A percentile compares a stretch with the other conserved stretches of the same genome.
Evolutionary conservation across 2,797 vertebrate species (phyloP).

Genomic region (Apogon hyalosoma): DNA sequence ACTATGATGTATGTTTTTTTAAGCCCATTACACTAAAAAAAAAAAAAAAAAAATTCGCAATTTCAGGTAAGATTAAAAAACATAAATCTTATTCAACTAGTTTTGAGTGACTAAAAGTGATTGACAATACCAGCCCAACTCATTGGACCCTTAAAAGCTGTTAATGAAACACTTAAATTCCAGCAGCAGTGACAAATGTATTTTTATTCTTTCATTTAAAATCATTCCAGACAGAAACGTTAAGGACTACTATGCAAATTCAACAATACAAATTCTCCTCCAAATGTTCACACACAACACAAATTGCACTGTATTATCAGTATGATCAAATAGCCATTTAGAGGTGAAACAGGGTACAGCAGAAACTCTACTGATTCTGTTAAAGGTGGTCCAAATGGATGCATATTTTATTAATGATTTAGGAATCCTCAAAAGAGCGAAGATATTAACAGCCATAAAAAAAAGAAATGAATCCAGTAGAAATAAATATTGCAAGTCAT

Average conservation of each 20-base stretch:
- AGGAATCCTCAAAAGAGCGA: slow-evolving; percentile 58
- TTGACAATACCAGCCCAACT: no score
- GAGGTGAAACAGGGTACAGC: slow-evolving; percentile 36
- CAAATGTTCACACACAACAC: slow-evolving; percentile 48
- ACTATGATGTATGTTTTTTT: no score
- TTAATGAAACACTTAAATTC: slow-evolving; percentile 21
- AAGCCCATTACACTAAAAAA: no score
- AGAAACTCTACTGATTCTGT: slow-evolving; percentile 43
- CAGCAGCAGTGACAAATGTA: slow-evolving; percentile 65
- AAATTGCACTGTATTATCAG: slow-evolving; percentile 75
- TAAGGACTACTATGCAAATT: slow-evolving; percentile 52
- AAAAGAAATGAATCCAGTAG: slow-evolving; percentile 75
- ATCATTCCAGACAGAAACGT: slow-evolving; percentile 71
- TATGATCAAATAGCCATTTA: slow-evolving; percentile 58
- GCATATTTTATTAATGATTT: slow-evolving; percentile 66
- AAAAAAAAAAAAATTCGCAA: no score
- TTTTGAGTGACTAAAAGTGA: no score
- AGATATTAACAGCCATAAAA: slow-evolving; percentile 74
- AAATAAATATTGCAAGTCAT: slow-evolving; percentile 91
- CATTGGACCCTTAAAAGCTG: no score
- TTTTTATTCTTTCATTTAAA: slow-evolving; percentile 79
- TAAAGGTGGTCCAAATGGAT: slow-evolving; percentile 59
- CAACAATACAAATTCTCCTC: slow-evolving; percentile 63
- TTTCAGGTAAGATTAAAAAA: no score
- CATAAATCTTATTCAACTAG: no score